Percentiles rank a stretch among this genome's conserved stretches.
phyloP scores from a whole-genome alignment of 2,113 vertebrate genomes.

The Nothoprocta perdicaria region DNA sequence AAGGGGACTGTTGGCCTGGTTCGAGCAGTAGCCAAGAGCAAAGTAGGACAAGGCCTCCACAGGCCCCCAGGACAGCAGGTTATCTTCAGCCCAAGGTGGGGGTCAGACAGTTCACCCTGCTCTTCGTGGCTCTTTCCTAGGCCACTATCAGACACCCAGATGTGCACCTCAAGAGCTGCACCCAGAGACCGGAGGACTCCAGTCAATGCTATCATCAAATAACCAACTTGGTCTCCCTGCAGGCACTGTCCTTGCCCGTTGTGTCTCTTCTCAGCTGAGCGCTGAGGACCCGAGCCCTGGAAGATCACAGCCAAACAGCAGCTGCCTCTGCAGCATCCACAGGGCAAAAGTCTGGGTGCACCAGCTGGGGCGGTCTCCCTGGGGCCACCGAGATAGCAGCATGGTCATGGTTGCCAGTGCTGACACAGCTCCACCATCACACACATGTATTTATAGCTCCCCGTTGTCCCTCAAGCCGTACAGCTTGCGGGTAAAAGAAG shows the following conservation, averaged over 20 bases:
- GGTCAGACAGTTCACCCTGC: too few relatives aligned
- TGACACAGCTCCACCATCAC: rapidly evolving
- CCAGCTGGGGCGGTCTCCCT: too few relatives aligned
- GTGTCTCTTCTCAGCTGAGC: background rate
- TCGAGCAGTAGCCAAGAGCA: background rate
- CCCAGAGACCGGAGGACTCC: background rate
- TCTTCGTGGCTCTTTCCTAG: background rate
- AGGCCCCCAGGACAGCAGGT: background rate
- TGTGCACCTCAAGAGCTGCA: too few relatives aligned
- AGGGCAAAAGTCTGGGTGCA: background rate
- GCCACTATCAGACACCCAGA: background rate
- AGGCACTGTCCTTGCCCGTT: background rate
- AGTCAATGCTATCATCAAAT: background rate
- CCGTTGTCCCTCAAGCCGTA: background rate
- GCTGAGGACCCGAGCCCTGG: background rate
- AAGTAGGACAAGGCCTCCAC: background rate
- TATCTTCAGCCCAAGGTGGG: background rate
- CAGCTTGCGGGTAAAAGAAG: background rate
- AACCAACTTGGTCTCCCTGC: too few relatives aligned
- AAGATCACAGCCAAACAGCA: background rate
- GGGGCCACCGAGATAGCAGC: background rate
- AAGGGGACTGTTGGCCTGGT: background rate
- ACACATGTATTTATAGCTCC: background rate
- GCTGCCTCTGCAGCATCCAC: background rate
- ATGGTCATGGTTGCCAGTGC: rapidly evolving